Evolutionary conservation across 2,888 invertebrate species (phyloP), one percentile per base, ranked within the genome.

Genomic region (Aleiodes leptofemur): DNA sequence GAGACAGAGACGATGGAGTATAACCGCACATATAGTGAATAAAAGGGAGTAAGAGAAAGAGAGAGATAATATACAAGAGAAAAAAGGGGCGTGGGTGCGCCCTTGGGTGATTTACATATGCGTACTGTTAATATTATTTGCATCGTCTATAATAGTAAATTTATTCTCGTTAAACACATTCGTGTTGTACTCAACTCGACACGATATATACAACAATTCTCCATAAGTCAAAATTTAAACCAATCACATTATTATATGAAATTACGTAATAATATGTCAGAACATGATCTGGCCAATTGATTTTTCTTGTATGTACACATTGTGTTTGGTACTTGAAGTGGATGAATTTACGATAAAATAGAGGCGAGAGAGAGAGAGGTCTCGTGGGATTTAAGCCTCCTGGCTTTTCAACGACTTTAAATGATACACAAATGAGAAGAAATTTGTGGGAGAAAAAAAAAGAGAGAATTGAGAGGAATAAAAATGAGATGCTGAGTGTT

Each of bases 61-160:
- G 68, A 66, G 73, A 74, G 56, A 55, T 4, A 34, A 34, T 34
- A 34, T 34, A 2, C 34, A 34, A 34, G 34, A 34, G 34, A 34
- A 80, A 78, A 81, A 82, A 84, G 83, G 85, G 87, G 87, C 87
- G 88, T 88, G 86, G 88, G 88, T 87, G 88, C 85, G 84, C 85
- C 87, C 86, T 86, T 85, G 84, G 64, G 85, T 88, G 86, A 89
- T 88, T 89, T 89, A 88, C 88, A 88, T 89, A 89, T 84, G 69
- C 72, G 72, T 76, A 59, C 86, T 86, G 84, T 86, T 85, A 83
- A 85, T 87, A 85, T 85, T 82, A 87, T 88, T 87, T 88, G 87
- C 86, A 88, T 86, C 80, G 83, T 86, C 88, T 86, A 88, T 88
- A 87, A 86, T 85, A 31, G 9, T 31, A n/a, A 43, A 43, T 43